Evolutionary conservation across 2,797 vertebrate genomes (phyloP), one percentile per base, ranked within the genome.

Genomic region (Megalops cyprinoides): DNA sequence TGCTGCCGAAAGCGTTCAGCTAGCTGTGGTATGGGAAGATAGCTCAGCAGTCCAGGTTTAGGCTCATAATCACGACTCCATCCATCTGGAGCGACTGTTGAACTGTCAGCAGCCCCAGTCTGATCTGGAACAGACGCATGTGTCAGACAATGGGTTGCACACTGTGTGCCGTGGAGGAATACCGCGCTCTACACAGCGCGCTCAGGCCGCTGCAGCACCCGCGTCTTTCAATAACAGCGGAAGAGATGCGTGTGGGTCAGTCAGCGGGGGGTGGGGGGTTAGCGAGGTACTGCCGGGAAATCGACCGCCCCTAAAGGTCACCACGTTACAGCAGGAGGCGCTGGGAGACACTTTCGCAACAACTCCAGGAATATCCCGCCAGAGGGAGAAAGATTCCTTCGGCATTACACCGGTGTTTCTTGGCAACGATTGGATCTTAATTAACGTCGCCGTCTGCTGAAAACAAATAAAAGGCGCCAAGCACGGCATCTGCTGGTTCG

Each of bases 361-460:
- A 82, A 82, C 79, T 90, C 87, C 89, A 91, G 84, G 88, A 89
- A 91, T 93, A 92, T 86, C 83, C 3, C 83, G 87, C 89, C 91
- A 86, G 82, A 90, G 86, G 87, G 89, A 90, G 89, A 91, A 88
- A 84, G 85, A 87, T 93, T 95, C 89, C 88, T 88, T 88, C 84
- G 90, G 90, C 89, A 83, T 55, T 89, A 83, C 90, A 15, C 84
- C 89, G 85, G 88, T 93, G 90, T 90, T 86, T 88, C 90, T 92
- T 90, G 88, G 90, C 88, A 90, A 86, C 67, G 80, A 65, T 77
- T 48, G 67, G 20, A 71, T 8, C 42, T 71, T 42, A 71, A 44
- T 71, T 42, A n/a, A 4, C 37, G 23, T 28, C 44, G 39, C 18
- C 18, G 9, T 42, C n/a, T 71, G 10, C 5, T 42, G 37, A 71